phyloP scores from a whole-genome alignment of 2,888 invertebrate genomes.

The Tetragnatha montana region DNA sequence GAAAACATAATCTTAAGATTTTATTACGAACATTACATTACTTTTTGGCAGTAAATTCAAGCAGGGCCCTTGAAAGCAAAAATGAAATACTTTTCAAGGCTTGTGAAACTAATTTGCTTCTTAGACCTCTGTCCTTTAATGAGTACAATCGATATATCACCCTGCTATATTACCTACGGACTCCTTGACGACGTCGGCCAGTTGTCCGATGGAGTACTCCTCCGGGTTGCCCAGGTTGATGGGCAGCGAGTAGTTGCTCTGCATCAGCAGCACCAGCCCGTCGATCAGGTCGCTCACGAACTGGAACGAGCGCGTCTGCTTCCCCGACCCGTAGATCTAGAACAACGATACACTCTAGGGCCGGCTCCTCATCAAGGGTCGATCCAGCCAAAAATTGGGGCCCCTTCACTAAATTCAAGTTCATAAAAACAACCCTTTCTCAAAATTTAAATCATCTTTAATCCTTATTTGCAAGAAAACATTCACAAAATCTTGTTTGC shows the following conservation, averaged over 20 bases:
- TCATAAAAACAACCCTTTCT: no score
- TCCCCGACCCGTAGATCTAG: constrained; percentile 79
- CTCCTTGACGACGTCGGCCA: constrained; percentile 78
- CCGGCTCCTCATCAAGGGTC: no score
- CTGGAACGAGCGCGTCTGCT: constrained; percentile 93
- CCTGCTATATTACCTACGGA: constrained; percentile 77
- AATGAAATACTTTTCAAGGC: not conserved
- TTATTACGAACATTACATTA: no score
- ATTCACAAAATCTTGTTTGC: no score
- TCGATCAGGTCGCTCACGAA: constrained; percentile 98
- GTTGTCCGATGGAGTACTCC: constrained; percentile 93
- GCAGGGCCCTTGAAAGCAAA: not conserved
- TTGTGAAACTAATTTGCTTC: not conserved
- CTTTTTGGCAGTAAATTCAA: not conserved
- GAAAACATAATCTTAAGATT: no score
- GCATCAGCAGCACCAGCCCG: constrained; percentile 94
- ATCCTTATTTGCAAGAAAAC: no score
- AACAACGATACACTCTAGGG: not conserved
- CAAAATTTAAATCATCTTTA: no score
- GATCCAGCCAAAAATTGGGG: no score
- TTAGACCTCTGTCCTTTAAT: not conserved
- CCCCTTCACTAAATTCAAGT: no score
- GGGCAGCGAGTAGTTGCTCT: constrained; percentile 92
- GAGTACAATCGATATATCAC: not conserved
- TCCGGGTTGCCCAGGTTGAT: constrained; percentile 98